These are phyloP conservation scores for Oreocharis arfaki DNA, from an alignment of 2,113 vertebrate genomes.

Conservation along the genomic window DNA sequence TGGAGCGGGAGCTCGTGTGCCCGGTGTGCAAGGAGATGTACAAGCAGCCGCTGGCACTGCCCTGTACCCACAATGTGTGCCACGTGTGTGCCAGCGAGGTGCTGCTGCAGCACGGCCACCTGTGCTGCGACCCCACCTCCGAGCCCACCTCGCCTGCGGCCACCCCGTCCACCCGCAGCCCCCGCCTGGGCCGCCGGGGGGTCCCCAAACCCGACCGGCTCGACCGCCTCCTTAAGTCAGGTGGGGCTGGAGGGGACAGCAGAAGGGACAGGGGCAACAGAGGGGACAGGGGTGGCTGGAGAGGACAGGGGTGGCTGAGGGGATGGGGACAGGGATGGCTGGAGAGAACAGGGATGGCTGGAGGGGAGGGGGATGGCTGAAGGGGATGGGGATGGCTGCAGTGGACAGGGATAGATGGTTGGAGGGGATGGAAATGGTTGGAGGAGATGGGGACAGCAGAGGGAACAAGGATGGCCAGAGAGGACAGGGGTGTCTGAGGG, in stretches of 20 bases:
- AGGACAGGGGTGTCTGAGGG: not conserved
- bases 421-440: not conserved
- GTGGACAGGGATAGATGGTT: too few relatives aligned
- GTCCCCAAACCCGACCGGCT: constrained; percentile 86
- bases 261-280: not conserved
- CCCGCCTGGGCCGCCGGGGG: constrained; percentile 80
- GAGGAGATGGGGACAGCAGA: not conserved
- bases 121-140: constrained; percentile 81
- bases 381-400: not conserved
- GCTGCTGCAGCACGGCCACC: constrained; percentile 88
- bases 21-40: constrained; percentile 94
- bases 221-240: constrained; percentile 88
- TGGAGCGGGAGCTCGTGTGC: constrained; percentile 91
- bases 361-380: not conserved
- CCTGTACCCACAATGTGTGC: constrained; percentile 91
- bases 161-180: constrained; percentile 87
- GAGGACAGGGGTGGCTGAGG: not conserved
- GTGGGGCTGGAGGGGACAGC: not conserved
- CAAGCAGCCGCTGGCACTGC: constrained; percentile 92
- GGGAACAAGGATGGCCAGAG: not conserved
- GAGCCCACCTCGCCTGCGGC: constrained; percentile 90
- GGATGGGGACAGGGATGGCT: not conserved
- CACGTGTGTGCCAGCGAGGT: constrained; percentile 91
- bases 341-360: not conserved
- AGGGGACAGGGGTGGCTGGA: not conserved